A percentile compares a stretch with the other conserved stretches of the same genome.
phyloP scores from a whole-genome alignment of 1,140 invertebrate species.

The Papilio aristodemus region DNA sequence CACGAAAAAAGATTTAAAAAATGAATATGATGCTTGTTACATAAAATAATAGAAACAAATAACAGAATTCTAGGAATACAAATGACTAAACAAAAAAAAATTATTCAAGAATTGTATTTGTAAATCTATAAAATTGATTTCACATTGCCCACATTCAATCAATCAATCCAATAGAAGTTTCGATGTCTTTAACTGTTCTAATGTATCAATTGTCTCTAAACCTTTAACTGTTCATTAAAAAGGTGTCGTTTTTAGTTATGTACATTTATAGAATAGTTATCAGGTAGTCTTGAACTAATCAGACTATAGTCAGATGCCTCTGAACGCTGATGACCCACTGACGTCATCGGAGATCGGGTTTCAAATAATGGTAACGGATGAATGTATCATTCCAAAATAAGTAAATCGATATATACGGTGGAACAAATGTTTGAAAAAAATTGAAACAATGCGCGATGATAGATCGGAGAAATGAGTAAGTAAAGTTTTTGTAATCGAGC shows the following conservation, averaged over 20 bases:
- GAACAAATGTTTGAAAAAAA: neutral
- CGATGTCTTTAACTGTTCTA: no score
- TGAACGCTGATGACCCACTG: neutral
- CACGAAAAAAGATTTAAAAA: no score
- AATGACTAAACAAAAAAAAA: no score
- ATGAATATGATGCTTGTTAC: no score
- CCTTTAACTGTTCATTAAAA: constrained; percentile 1
- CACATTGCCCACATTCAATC: no score
- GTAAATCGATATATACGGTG: neutral
- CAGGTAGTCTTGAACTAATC: constrained; percentile 6
- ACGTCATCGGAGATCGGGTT: constrained; percentile 2
- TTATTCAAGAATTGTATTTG: no score
- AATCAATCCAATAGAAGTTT: no score
- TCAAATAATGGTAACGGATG: constrained; percentile 4
- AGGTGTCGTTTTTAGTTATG: neutral
- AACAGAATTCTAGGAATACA: no score
- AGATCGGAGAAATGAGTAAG: neutral
- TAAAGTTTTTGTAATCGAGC: neutral
- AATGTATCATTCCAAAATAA: neutral
- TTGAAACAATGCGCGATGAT: neutral
- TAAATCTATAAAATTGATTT: no score
- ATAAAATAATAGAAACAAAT: no score
- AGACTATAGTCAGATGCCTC: constrained; percentile 8
- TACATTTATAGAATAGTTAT: neutral
- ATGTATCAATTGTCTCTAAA: no score